Evolutionary conservation across 2,797 vertebrate species (phyloP), one percentile per base, ranked within the genome.

Genomic region (Apogon talboti): DNA sequence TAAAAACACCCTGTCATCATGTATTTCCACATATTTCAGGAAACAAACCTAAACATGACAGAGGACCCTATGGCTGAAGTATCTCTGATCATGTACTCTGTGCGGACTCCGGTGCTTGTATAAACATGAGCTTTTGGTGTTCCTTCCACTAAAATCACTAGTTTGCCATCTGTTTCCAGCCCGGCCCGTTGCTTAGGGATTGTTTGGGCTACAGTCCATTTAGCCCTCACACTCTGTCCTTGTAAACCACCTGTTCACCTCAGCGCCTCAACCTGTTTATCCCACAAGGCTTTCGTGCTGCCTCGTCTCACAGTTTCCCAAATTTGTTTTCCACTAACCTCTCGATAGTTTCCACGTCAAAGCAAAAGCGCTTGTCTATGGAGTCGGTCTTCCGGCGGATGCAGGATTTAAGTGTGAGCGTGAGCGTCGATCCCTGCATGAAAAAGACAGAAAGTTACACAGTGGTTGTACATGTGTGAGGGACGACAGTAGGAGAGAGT

Each of bases 361-460:
- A 99, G 87, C 98, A 99, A 82, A 99, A 99, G 50, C 97, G 95
- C 84, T 99, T 99, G 91, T 99, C 97, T 46, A 97, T 99, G 21
- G 98, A 97, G 21, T 99, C 97, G 0, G 95, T 94, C 92, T 97
- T 99, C 59, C 98, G 94, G 71, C 98, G 95, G 18, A 98, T 91
- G 0, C 98, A 99, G 65, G 94, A 95, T 64, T 98, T 98, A 73
- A 99, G 74, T 0, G 94, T 96, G 80, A 98, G 92, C 46, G 95
- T n/a, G n/a, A n/a, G 94, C 21, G 93, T 87, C 1, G 93, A 85
- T 10, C 93, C 93, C 98, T 99, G 78, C 33, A 28, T 73, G 42
- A 48, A 3, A 46, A 41, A 18, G 1, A 61, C 11, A 30, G 2
- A 8, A 14, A 69, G 18, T 56, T 57, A 48, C 47, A 58, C 41